Conservation (phyloP, 1,140 invertebrate species). For the Dendroctonus ponderosae region DNA sequence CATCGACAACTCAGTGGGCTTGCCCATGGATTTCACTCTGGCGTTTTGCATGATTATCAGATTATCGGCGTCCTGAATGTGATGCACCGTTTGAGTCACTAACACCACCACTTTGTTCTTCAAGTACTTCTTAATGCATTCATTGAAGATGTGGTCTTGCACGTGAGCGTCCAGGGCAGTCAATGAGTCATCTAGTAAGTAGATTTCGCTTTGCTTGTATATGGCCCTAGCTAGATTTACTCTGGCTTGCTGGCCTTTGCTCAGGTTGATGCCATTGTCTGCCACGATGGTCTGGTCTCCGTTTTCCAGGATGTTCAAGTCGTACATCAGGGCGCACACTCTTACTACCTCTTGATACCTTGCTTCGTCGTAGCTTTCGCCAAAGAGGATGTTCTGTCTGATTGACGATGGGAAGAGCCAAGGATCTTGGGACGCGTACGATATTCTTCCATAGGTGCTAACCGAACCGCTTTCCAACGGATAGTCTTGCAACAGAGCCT, state of each 20-base stretch:
- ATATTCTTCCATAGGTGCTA: conserved; percentile 64
- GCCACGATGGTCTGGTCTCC: conserved; percentile 80
- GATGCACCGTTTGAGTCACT: conserved; percentile 83
- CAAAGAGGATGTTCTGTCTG: conserved; percentile 67
- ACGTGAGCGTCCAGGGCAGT: conserved; percentile 76
- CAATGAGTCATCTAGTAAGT: conserved; percentile 81
- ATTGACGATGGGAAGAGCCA: conserved; percentile 69
- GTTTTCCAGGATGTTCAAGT: conserved; percentile 66
- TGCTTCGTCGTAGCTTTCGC: conserved; percentile 44
- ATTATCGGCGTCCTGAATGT: conserved; percentile 73
- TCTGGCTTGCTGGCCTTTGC: conserved; percentile 86
- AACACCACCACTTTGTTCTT: conserved; percentile 68
- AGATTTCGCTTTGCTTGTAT: conserved; percentile 76
- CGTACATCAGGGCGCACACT: conserved; percentile 61
- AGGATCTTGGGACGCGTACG: conserved; percentile 77
- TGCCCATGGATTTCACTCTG: conserved; percentile 47
- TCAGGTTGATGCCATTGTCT: conserved; percentile 75
- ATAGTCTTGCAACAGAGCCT: conserved; percentile 72
- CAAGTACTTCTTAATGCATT: conserved; percentile 68
- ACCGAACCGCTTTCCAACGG: conserved; percentile 61
- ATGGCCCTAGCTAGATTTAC: conserved; percentile 83
- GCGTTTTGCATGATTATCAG: conserved; percentile 60
- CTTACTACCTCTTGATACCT: conserved; percentile 52
- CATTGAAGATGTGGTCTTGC: conserved; percentile 76
- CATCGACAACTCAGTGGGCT: conserved; percentile 40